Evolutionary conservation across 1,140 invertebrate genomes (phyloP), one percentile per base, ranked within the genome.

Genomic region (Drosophila suzukii): DNA sequence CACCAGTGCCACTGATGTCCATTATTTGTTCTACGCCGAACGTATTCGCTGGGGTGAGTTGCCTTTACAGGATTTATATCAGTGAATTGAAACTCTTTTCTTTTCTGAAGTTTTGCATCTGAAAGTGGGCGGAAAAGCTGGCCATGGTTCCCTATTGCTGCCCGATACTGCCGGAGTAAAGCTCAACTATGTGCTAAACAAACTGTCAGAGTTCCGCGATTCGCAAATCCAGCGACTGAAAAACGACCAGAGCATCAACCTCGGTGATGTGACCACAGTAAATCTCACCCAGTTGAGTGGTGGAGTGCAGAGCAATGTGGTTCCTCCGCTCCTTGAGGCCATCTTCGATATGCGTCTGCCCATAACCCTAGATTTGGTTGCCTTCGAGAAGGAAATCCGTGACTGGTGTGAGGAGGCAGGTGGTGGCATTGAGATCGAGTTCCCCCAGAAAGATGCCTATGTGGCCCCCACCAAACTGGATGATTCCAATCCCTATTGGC

Each of bases 231-330:
- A 93, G 36, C 94, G 94, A 79, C 91, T 98, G 36, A 93, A 94
- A 6, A 91, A 92, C 8, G 93, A 96, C 91, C 91, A 94, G 1
- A 93, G 94, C 51, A 76, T 96, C 4, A 94, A 93, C 8, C 93
- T 97, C 46, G 97, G 97, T 10, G 96, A 98, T 93, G 96, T 98
- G 0, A 97, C 96, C 1, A 96, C 97, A 1, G 92, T 98, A 0
- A 99, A 99, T 93, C 93, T 98, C 53, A 98, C 97, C 0, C 95
- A 95, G 92, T 63, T 98, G 71, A 96, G 95, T 13, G 98, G 98
- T 70, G 98, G 98, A 36, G 95, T 98, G 3, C 97, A 98, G 91
- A 93, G 94, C 13, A 99, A 99, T 93, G 97, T 99, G 3, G 94
- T 99, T 32, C 98, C 98, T 0, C 94, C 96, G 59, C 94, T 97